Base-by-base conservation (phyloP, 2,888 invertebrate species). In the Polydrusus cervinus region DNA sequence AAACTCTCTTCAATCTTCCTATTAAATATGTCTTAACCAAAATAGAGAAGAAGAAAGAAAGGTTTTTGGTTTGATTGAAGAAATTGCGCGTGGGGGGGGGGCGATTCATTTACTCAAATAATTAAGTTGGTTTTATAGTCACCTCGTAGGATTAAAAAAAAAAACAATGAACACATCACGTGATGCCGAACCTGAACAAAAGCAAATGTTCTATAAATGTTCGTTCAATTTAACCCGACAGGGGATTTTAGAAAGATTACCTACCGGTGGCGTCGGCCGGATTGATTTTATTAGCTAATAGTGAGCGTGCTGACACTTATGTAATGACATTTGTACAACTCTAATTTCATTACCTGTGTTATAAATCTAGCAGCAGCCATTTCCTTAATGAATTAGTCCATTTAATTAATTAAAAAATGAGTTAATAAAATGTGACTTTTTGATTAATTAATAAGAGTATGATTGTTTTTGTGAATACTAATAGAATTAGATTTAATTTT, bases 231-330 rank as follows among this genome's bases (percentile, higher is more conserved):
- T 43, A 43, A 43, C 79, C 62, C 57, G 14, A 62, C 62, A 30
- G 14, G 65, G 82, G 82, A 82, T 84, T 85, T 85, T 84, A 84
- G 83, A 83, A 83, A 84, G 84, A 85, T 85, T 85, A 85, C 83
- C 79, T 45, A 11, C 81, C 78, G 79, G 55, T 8, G 34, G 13
- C 25, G 14, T 30, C 55, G 14, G 60, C 80, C 79, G 82, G 83
- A 86, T 86, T 86, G 86, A 86, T 86, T 86, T 85, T 86, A 86
- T 86, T 86, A 86, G 86, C 85, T 86, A 86, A 86, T 86, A 86
- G 86, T 84, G 84, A 83, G 85, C 84, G 84, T 84, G 85, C 85
- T 85, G 85, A 86, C 85, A 86, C 85, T 86, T 85, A 85, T 85
- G 86, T 86, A 86, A 86, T 86, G 85, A 85, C 85, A 85, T 86